phyloP scores from a whole-genome alignment of 2,113 vertebrate species.

The Aphelocoma coerulescens region DNA sequence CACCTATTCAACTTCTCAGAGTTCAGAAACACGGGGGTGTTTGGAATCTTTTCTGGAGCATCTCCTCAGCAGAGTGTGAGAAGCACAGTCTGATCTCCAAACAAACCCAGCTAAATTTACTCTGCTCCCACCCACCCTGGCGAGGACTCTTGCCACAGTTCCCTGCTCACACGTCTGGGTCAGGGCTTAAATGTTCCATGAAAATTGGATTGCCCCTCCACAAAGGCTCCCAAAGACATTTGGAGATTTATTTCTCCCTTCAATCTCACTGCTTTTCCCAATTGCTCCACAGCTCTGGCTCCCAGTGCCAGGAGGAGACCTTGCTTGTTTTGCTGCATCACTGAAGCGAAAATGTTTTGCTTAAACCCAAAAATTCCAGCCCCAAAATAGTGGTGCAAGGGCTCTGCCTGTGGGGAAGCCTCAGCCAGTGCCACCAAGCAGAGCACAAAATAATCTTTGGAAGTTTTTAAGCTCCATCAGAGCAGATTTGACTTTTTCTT shows the following conservation, averaged over 20 bases:
- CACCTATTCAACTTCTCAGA: neutral
- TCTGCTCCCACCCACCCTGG: neutral
- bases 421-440: neutral
- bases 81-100: neutral
- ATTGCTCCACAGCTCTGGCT: neutral
- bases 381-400: neutral
- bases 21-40: neutral
- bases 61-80: neutral
- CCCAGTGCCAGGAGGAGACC: neutral
- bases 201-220: neutral
- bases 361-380: neutral
- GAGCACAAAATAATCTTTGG: neutral
- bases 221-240: neutral
- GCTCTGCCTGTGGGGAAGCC: neutral
- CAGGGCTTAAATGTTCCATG: neutral
- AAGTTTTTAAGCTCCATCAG: neutral
- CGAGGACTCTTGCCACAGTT: neutral
- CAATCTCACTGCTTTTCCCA: neutral
- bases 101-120: neutral
- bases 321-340: neutral
- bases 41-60: neutral
- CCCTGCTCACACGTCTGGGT: neutral
- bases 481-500: neutral
- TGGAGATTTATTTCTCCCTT: neutral
- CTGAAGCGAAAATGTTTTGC: neutral